A percentile compares a stretch with the other conserved stretches of the same genome.
These are phyloP conservation scores for Apomyelois bistriatella DNA, from an alignment of 2,888 invertebrate species.

Conservation along the genomic window DNA sequence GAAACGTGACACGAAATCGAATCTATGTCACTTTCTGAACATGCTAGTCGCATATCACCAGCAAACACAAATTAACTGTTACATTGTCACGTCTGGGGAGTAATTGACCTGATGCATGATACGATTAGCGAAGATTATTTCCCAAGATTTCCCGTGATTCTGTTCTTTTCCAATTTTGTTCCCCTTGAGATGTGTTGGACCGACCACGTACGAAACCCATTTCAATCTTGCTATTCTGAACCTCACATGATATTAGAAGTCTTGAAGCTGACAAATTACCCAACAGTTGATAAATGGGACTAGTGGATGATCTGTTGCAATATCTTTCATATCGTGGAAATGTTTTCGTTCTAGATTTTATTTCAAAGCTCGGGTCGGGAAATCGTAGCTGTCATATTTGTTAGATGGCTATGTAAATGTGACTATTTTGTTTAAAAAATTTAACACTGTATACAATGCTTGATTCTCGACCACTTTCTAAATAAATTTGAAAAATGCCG, in stretches of 20 bases:
- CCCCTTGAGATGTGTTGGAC: background rate
- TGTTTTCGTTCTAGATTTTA: background rate
- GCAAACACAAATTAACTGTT: background rate
- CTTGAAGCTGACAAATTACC: slow-evolving; percentile 24
- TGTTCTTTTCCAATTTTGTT: background rate
- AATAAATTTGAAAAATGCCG: too few relatives aligned
- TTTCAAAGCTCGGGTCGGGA: background rate
- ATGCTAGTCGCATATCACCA: background rate
- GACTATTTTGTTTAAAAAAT: too few relatives aligned
- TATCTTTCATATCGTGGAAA: background rate
- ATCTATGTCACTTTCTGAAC: background rate
- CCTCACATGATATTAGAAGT: slow-evolving; percentile 18
- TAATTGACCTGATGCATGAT: background rate
- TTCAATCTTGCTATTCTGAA: slow-evolving; percentile 13
- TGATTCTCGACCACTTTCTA: too few relatives aligned
- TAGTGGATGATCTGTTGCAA: slow-evolving; percentile 16
- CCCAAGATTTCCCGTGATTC: background rate
- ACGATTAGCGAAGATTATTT: slow-evolving; percentile 2
- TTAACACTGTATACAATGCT: too few relatives aligned
- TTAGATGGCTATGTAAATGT: too few relatives aligned
- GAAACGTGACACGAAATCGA: too few relatives aligned
- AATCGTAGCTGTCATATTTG: too few relatives aligned
- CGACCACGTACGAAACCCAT: slow-evolving; percentile 11
- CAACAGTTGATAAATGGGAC: slow-evolving; percentile 23
- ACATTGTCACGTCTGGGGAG: background rate